Conservation (phyloP, 2,797 vertebrate species). For the Rhabdomys pumilio region DNA sequence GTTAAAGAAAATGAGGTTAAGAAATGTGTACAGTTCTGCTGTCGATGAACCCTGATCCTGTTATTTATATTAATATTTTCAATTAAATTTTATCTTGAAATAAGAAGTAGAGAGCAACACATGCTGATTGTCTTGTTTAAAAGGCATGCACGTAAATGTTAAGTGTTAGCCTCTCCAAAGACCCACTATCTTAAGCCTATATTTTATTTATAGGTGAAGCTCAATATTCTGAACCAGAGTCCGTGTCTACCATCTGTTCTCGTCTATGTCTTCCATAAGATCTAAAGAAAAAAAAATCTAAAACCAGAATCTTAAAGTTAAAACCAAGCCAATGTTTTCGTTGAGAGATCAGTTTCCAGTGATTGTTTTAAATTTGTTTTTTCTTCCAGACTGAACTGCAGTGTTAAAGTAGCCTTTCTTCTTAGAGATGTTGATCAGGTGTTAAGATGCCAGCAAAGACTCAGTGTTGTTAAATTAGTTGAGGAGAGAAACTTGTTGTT, state of each 20-base stretch:
- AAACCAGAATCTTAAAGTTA: conserved; percentile 64
- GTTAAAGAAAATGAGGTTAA: conserved; percentile 81
- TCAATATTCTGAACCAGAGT: conserved; percentile 74
- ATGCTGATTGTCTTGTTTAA: conserved; percentile 81
- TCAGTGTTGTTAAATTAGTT: conserved; percentile 22
- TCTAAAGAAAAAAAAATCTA: conserved; percentile 60
- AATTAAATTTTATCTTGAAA: conserved; percentile 86
- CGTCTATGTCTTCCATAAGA: conserved; percentile 71
- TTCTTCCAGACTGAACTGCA: conserved; percentile 52
- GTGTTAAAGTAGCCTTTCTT: not conserved
- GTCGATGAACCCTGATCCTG: conserved; percentile 70
- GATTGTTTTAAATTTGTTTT: conserved; percentile 67
- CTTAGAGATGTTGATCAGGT: conserved; percentile 21
- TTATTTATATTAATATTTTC: conserved; percentile 86
- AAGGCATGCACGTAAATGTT: conserved; percentile 78
- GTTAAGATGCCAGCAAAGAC: not conserved
- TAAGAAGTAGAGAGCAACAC: conserved; percentile 78
- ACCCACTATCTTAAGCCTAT: conserved; percentile 71
- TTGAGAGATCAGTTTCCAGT: conserved; percentile 31
- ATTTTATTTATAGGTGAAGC: conserved; percentile 86
- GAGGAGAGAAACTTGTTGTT: not conserved
- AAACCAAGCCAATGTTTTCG: conserved; percentile 80
- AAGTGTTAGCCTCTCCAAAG: conserved; percentile 77
- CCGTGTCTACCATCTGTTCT: conserved; percentile 71
- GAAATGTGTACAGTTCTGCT: conserved; percentile 70